Evolutionary conservation across 1,140 invertebrate species (phyloP).

Genomic region (Arion vulgaris): DNA sequence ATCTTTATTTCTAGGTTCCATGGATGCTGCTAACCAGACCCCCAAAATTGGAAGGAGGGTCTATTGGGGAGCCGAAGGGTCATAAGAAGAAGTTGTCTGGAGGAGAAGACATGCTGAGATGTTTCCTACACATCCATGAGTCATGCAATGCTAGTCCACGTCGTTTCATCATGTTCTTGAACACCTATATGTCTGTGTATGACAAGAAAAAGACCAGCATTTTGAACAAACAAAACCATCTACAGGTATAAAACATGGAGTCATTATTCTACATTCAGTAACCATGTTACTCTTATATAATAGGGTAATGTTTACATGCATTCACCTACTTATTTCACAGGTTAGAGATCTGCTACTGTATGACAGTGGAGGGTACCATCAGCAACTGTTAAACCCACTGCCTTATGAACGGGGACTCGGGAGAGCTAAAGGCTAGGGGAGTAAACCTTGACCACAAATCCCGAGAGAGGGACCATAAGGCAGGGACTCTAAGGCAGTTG

Average conservation of each 20-base stretch:
- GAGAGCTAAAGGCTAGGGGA: too few species aligned
- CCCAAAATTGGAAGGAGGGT: slow-evolving; percentile 66
- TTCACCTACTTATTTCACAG: too few species aligned
- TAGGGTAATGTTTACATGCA: too few species aligned
- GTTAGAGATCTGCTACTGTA: too few species aligned
- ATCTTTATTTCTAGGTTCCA: slow-evolving; percentile 60
- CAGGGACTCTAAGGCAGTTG: too few species aligned
- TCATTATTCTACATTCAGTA: too few species aligned
- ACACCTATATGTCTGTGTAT: slow-evolving; percentile 78
- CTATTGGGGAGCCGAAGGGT: slow-evolving; percentile 60
- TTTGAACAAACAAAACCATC: slow-evolving; percentile 75
- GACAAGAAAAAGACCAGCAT: slow-evolving; percentile 76
- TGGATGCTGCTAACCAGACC: slow-evolving; percentile 67
- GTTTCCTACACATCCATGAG: slow-evolving; percentile 74
- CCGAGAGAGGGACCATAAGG: too few species aligned
- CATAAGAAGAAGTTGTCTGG: slow-evolving; percentile 65
- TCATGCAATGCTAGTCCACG: slow-evolving; percentile 75
- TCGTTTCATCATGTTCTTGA: slow-evolving; percentile 78
- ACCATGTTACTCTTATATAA: too few species aligned
- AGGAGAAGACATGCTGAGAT: slow-evolving; percentile 71
- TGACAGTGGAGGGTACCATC: too few species aligned
- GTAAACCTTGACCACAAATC: too few species aligned
- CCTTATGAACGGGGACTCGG: too few species aligned
- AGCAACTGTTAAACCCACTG: too few species aligned
- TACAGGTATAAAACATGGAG: slow-evolving; percentile 74